These are phyloP conservation scores for Sycophila texana DNA, from an alignment of 2,888 invertebrate species.

Conservation along the genomic window DNA sequence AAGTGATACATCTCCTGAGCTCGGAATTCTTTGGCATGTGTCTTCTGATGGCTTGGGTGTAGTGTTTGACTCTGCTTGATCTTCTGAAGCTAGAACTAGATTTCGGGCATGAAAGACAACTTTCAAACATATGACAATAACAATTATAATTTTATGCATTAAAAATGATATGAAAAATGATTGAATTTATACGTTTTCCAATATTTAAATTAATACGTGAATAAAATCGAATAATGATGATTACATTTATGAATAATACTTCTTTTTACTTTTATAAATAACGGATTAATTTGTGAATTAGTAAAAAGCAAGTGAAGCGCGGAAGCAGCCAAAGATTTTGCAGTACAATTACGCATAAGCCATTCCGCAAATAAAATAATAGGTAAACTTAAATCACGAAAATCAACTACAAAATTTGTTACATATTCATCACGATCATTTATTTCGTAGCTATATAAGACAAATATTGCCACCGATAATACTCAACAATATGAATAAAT, in stretches of 20 bases:
- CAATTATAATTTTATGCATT: neutral
- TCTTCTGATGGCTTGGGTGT: constrained; percentile 25
- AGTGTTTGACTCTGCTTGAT: constrained; percentile 10
- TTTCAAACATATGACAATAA: neutral
- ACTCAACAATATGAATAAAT: constrained; percentile 28
- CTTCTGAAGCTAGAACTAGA: constrained; percentile 46
- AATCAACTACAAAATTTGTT: constrained; percentile 25
- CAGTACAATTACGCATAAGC: constrained; percentile 12
- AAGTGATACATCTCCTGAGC: neutral
- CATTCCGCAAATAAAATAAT: constrained; percentile 43
- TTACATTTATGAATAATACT: neutral
- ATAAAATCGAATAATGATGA: too few relatives aligned
- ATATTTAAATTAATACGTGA: too few relatives aligned
- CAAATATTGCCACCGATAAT: constrained; percentile 15
- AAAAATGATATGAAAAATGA: constrained; percentile 1
- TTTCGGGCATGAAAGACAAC: constrained; percentile 23
- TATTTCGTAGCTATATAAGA: constrained; percentile 40
- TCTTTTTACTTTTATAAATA: neutral
- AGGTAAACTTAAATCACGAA: constrained; percentile 21
- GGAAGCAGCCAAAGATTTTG: constrained; percentile 37
- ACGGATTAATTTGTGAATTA: constrained; percentile 7
- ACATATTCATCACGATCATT: constrained; percentile 24
- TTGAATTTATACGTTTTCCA: too few relatives aligned
- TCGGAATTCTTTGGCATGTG: constrained; percentile 30
- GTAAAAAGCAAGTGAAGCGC: constrained; percentile 45